These are phyloP conservation scores for Prunella strophiata DNA, from an alignment of 2,797 vertebrate species.

Conservation along the genomic window DNA sequence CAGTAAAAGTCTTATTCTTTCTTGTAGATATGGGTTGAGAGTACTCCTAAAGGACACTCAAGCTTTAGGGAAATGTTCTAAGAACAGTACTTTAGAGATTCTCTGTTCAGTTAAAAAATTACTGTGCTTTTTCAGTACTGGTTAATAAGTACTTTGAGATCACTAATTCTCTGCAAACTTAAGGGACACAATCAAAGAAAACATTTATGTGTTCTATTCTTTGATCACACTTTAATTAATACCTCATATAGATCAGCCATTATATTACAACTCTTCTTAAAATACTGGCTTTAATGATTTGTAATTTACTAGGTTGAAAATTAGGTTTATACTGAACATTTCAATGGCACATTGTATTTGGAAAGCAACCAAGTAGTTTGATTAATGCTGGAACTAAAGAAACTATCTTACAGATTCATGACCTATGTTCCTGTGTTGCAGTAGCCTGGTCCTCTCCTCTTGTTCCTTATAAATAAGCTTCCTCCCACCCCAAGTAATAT, in stretches of 20 bases:
- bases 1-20: not conserved
- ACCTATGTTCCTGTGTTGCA: not conserved
- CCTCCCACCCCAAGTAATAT: not conserved
- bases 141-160: not conserved
- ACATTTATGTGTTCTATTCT: not conserved
- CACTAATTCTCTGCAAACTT: not conserved
- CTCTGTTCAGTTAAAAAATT: not conserved
- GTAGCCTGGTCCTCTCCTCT: not conserved
- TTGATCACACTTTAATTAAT: not conserved
- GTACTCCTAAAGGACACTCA: not conserved
- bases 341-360: not conserved
- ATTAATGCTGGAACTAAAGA: not conserved
- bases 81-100: not conserved
- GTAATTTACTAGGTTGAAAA: not conserved
- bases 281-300: not conserved
- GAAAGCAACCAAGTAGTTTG: not conserved
- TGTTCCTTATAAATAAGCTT: conserved; percentile 13
- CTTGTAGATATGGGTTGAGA: not conserved
- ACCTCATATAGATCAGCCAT: not conserved
- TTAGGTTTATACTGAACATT: not conserved
- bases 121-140: not conserved
- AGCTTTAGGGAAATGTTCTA: not conserved
- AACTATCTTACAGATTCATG: not conserved
- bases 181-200: not conserved
- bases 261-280: not conserved